These are phyloP conservation scores for Hypocryptadius cinnamomeus DNA, from an alignment of 2,113 vertebrate species.

Conservation along the genomic window DNA sequence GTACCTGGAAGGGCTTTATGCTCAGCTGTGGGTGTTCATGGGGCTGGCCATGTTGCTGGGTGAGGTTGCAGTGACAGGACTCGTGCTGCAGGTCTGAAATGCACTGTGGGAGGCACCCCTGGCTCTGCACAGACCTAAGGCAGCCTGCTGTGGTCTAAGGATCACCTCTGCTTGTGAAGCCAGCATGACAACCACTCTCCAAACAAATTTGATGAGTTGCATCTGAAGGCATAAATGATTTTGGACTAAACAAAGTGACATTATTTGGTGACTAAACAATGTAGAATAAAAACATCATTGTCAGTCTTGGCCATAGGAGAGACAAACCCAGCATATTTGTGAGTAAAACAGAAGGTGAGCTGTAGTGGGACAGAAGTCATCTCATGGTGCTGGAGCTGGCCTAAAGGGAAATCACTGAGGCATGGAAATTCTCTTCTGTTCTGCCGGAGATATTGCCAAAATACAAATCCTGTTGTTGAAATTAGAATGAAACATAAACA, in stretches of 20 bases:
- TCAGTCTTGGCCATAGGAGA: background rate
- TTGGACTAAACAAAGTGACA: background rate
- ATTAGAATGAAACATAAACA: background rate
- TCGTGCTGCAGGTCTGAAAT: background rate
- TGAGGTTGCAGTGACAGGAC: background rate
- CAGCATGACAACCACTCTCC: background rate
- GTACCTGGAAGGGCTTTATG: background rate
- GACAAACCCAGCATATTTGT: rapidly evolving
- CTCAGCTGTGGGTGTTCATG: background rate
- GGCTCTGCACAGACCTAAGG: rapidly evolving
- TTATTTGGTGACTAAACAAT: background rate
- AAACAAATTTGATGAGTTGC: background rate
- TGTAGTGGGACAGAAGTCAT: background rate
- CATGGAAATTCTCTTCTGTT: background rate
- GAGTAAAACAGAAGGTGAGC: background rate
- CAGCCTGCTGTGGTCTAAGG: background rate
- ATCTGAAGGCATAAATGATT: background rate
- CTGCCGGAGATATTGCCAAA: background rate
- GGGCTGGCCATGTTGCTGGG: background rate
- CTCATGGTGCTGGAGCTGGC: background rate
- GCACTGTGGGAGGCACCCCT: background rate
- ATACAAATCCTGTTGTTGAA: background rate
- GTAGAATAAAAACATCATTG: background rate
- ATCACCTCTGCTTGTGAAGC: background rate
- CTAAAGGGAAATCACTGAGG: background rate